phyloP scores from a whole-genome alignment of 2,113 vertebrate genomes.

The Bos indicus region DNA sequence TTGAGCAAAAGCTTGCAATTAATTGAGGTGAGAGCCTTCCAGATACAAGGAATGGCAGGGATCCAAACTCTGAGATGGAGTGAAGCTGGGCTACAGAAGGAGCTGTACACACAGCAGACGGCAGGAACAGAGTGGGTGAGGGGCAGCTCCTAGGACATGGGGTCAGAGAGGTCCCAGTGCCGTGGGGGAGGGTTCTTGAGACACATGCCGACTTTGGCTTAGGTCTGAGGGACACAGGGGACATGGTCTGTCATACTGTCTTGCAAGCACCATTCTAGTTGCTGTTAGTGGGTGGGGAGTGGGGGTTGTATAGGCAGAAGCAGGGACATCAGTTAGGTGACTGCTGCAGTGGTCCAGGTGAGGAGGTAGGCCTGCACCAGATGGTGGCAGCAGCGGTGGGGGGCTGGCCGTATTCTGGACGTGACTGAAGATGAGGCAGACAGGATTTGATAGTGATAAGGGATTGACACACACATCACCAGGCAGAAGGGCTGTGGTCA shows the following conservation, averaged over 20 bases:
- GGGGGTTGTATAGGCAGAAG: neutral
- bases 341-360: neutral
- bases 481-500: neutral
- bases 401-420: neutral
- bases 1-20: neutral
- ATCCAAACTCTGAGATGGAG: neutral
- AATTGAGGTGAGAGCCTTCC: neutral
- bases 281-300: neutral
- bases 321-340: neutral
- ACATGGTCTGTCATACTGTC: neutral
- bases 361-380: neutral
- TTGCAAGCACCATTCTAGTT: neutral
- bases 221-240: neutral
- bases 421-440: neutral
- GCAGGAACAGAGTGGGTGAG: neutral
- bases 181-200: neutral
- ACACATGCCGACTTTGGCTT: neutral
- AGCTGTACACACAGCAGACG: neutral
- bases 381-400: rapidly evolving
- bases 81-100: neutral
- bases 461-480: neutral
- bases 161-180: neutral
- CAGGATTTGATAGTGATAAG: neutral
- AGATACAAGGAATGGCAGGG: neutral
- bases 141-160: rapidly evolving